A percentile compares a stretch with the other conserved stretches of the same genome.
Conservation (phyloP, 2,797 vertebrate species). For the Sphenodon punctatus region DNA sequence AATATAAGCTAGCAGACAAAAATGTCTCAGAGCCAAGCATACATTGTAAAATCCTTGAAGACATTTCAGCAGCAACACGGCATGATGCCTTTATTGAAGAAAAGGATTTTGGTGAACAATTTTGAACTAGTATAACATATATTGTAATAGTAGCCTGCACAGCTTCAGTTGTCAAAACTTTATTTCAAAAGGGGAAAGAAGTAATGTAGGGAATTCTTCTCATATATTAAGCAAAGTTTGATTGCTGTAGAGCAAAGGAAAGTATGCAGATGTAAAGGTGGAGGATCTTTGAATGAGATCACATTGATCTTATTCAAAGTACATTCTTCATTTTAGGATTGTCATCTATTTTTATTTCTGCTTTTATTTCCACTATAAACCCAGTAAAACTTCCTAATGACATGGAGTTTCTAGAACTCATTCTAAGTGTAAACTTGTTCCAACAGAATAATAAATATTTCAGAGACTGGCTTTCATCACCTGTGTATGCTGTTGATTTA, state of each 20-base stretch:
- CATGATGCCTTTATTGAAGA: not conserved
- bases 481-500: constrained; percentile 71
- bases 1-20: not conserved
- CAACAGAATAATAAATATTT: constrained; percentile 77
- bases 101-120: constrained; percentile 1
- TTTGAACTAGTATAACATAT: not conserved
- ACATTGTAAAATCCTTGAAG: constrained; percentile 3
- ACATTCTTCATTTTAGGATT: constrained; percentile 69
- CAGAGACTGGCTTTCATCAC: constrained; percentile 76
- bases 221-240: constrained; percentile 10
- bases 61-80: not conserved
- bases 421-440: constrained; percentile 74
- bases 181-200: constrained; percentile 22
- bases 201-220: not conserved
- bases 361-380: constrained; percentile 78
- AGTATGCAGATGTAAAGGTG: constrained; percentile 16
- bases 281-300: constrained; percentile 8
- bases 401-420: constrained; percentile 71
- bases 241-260: constrained; percentile 28
- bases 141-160: not conserved
- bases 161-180: constrained; percentile 6
- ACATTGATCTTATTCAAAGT: constrained; percentile 34
- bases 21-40: not conserved
- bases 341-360: constrained; percentile 79
- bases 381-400: constrained; percentile 75